Evolutionary conservation across 2,113 vertebrate species (phyloP).

Genomic region (Spilogale gracilis): DNA sequence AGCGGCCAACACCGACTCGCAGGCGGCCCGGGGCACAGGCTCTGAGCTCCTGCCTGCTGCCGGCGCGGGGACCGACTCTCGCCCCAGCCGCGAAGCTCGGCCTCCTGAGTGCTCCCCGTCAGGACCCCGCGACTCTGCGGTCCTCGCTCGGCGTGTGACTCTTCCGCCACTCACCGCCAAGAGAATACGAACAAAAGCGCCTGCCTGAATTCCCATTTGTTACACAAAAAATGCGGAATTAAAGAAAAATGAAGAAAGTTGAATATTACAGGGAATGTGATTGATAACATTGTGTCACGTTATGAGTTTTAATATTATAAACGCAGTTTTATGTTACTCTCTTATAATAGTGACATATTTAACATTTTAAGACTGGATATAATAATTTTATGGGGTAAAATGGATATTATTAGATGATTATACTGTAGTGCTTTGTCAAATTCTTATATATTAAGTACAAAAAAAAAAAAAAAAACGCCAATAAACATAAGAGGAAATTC

Average conservation of each 20-base stretch:
- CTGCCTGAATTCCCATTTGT: slow-evolving; percentile 79
- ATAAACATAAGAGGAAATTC: slow-evolving; percentile 80
- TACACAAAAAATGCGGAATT: slow-evolving; percentile 86
- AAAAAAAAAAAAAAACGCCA: slow-evolving; percentile 73
- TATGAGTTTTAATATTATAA: slow-evolving; percentile 86
- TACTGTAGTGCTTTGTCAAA: slow-evolving; percentile 86
- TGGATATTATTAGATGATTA: slow-evolving; percentile 86
- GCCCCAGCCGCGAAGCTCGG: neutral
- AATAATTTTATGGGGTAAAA: slow-evolving; percentile 88
- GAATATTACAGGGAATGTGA: slow-evolving; percentile 82
- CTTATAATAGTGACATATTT: slow-evolving; percentile 85
- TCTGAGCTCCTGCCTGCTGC: neutral
- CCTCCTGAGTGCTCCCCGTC: slow-evolving; percentile 75
- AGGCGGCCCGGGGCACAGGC: slow-evolving; percentile 33
- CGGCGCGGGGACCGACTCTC: neutral
- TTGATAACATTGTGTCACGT: slow-evolving; percentile 84
- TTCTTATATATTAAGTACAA: slow-evolving; percentile 87
- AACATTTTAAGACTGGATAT: slow-evolving; percentile 88
- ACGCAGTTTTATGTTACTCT: slow-evolving; percentile 84
- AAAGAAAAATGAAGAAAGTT: slow-evolving; percentile 84
- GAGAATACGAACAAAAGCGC: slow-evolving; percentile 78
- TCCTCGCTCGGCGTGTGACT: slow-evolving; percentile 66
- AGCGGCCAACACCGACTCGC: slow-evolving; percentile 71
- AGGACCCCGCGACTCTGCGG: slow-evolving; percentile 79
- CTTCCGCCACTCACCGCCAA: slow-evolving; percentile 77